phyloP scores from a whole-genome alignment of 2,113 vertebrate species.

The Mormyrus lacerda region DNA sequence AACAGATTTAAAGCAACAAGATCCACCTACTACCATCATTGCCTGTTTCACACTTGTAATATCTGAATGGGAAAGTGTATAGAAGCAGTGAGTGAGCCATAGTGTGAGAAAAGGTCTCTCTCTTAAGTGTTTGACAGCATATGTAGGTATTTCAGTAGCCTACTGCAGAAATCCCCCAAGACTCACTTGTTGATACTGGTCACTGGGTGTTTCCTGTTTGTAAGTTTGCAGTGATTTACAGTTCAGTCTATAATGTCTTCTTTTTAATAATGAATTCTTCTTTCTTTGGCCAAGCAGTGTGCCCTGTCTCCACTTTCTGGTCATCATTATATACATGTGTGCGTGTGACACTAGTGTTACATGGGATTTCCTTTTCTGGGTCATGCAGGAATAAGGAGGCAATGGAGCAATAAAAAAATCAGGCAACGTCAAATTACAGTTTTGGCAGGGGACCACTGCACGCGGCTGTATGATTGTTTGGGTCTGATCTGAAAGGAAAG shows the following conservation, averaged over 20 bases:
- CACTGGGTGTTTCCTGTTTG: background rate
- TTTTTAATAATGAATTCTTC: background rate
- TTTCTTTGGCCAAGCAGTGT: background rate
- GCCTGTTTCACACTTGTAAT: background rate
- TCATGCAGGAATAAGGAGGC: background rate
- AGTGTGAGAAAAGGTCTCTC: background rate
- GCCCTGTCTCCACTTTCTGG: background rate
- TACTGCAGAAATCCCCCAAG: background rate
- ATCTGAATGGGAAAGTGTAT: background rate
- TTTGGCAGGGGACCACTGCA: background rate
- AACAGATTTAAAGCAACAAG: background rate
- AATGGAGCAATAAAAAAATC: background rate
- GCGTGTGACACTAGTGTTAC: background rate
- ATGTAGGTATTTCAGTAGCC: no score
- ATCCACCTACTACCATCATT: no score
- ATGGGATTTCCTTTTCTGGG: background rate
- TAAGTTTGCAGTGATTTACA: background rate
- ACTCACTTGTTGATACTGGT: background rate
- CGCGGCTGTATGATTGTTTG: background rate
- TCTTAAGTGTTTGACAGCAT: no score
- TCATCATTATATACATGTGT: background rate
- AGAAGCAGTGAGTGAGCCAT: background rate
- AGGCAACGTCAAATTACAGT: background rate
- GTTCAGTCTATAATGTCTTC: slow-evolving; percentile 12
- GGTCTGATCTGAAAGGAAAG: background rate